Base-by-base conservation (phyloP, 2,888 invertebrate genomes). In the Oligia strigilis region DNA sequence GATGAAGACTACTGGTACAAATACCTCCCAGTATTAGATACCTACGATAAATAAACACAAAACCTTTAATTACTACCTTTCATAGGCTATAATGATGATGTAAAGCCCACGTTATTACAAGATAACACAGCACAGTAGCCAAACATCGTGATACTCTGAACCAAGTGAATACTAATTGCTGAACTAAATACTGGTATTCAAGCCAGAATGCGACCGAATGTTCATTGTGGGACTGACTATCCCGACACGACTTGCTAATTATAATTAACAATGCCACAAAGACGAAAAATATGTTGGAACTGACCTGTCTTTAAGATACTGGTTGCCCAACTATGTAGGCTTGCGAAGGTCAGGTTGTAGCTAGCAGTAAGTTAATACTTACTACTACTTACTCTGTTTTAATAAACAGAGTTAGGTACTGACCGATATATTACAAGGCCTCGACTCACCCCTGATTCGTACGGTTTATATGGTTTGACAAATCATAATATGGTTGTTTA, bases 231-330 rank as follows among this genome's bases (percentile, higher is more conserved):
- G 46, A 65, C 66, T 40, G 72, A 80, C 36, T 66, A 87, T 80
- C 49, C 29, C 43, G 13, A 87, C 87, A 85, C 84, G 87, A 77
- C 76, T 78, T 66, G 64, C 73, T 55, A 72, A 80, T 86, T 65
- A 71, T 60, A 74, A 87, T 76, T 67, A 65, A 78, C 72, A 77
- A 72, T 69, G 19, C 14, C n/a, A 86, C 78, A 87, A 76, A 72
- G 72, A 69, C 55, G 65, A 66, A 78, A 72, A 67, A 67, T 67
- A 84, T 82, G 29, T 62, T 46, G 49, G 73, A 73, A 76, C 82
- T 81, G 73, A 86, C 82, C 81, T 85, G 81, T n/a, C 46, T 84
- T 43, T 49, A 40, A 43, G n/a, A 55, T 29, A 60, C 17, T 58
- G 4, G 49, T 80, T 79, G 17, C 49, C n/a, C 36, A 80, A 80